Conservation (phyloP, 2,888 invertebrate genomes). For the Tridacna gigas region DNA sequence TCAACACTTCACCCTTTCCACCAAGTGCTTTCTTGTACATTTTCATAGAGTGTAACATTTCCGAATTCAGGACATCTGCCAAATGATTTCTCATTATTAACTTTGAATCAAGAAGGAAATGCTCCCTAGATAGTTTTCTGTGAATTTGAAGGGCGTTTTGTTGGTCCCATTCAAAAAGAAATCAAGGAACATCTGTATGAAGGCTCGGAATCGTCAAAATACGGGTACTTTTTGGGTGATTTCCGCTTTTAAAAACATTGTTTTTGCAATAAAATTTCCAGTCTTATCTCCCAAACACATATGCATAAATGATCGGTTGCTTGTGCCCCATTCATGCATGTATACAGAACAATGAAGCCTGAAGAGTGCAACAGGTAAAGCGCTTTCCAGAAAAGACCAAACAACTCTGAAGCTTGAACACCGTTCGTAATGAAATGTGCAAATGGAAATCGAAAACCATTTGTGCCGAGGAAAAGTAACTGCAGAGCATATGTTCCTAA, state of each 20-base stretch:
- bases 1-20: constrained; percentile 35
- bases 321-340: constrained; percentile 56
- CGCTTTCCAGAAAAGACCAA: constrained; percentile 40
- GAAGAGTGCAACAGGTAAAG: constrained; percentile 22
- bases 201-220: constrained; percentile 2
- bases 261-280: constrained; percentile 16
- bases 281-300: not conserved
- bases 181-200: constrained; percentile 12
- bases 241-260: constrained; percentile 44
- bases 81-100: constrained; percentile 51
- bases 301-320: constrained; percentile 45
- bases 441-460: constrained; percentile 55
- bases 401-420: constrained; percentile 37
- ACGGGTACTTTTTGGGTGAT: constrained; percentile 10
- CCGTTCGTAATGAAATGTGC: constrained; percentile 39
- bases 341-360: constrained; percentile 45
- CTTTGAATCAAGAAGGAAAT: constrained; percentile 34
- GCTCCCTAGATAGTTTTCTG: constrained; percentile 49
- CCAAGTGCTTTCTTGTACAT: constrained; percentile 39
- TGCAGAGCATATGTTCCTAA: constrained; percentile 51
- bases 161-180: constrained; percentile 52
- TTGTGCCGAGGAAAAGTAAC: constrained; percentile 43
- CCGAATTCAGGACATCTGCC: constrained; percentile 46
- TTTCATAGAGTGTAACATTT: constrained; percentile 44
- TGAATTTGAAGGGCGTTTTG: constrained; percentile 47